phyloP scores from a whole-genome alignment of 1,140 invertebrate genomes.

The Hyles vespertilio region DNA sequence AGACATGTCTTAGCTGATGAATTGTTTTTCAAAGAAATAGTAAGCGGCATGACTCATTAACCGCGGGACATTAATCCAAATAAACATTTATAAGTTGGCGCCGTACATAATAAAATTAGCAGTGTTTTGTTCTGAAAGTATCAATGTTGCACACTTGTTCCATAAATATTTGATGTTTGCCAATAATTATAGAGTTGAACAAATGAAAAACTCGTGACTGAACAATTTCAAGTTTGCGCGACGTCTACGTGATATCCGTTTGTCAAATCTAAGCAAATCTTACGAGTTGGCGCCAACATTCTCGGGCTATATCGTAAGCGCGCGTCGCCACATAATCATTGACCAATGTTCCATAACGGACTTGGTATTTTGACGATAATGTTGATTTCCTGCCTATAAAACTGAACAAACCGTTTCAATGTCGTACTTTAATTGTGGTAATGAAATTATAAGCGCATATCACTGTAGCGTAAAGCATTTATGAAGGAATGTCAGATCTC shows the following conservation, averaged over 20 bases:
- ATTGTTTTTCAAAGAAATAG: too few relatives aligned
- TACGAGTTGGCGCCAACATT: constrained; percentile 53
- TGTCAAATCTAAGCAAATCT: constrained; percentile 39
- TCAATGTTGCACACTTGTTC: not conserved
- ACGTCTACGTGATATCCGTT: constrained; percentile 43
- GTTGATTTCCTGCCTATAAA: constrained; percentile 65
- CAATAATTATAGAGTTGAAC: constrained; percentile 27
- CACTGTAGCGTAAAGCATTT: constrained; percentile 25
- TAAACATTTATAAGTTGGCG: too few relatives aligned
- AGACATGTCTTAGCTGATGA: too few relatives aligned
- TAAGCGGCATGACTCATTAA: too few relatives aligned
- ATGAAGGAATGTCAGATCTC: constrained; percentile 22
- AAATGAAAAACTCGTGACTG: constrained; percentile 45
- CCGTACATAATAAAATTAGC: too few relatives aligned
- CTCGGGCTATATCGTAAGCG: constrained; percentile 18
- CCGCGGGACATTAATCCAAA: too few relatives aligned
- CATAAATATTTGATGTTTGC: constrained; percentile 22
- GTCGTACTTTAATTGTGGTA: constrained; percentile 58
- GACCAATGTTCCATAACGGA: constrained; percentile 45
- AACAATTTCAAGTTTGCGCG: constrained; percentile 43
- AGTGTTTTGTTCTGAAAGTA: too few relatives aligned
- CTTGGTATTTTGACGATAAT: constrained; percentile 38
- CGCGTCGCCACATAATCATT: constrained; percentile 29
- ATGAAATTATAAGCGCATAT: constrained; percentile 26
- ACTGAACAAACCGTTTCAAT: constrained; percentile 64